Percentiles rank a stretch among this genome's conserved stretches.
Evolutionary conservation across 2,113 vertebrate genomes (phyloP).

Genomic region (Scatophagus argus): DNA sequence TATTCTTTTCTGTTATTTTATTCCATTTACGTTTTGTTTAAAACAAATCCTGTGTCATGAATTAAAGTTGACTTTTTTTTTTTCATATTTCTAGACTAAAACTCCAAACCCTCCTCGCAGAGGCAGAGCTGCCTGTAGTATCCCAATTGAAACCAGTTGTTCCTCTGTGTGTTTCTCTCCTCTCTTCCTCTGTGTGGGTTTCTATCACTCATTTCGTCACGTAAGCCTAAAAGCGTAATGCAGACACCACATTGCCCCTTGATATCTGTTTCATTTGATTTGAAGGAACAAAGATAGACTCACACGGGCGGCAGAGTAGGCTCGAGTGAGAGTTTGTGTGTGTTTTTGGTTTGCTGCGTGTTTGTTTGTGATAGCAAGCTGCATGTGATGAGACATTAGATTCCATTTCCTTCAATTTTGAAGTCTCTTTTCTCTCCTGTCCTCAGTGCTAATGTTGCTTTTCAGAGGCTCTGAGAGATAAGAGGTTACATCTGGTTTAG

Average conservation of each 20-base stretch:
- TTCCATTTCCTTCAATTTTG: slow-evolving; percentile 80
- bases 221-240: slow-evolving; percentile 54
- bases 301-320: slow-evolving; percentile 32
- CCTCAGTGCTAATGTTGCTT: slow-evolving; percentile 88
- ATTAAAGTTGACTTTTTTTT: slow-evolving; percentile 50
- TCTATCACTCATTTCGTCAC: slow-evolving; percentile 72
- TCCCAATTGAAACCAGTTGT: slow-evolving; percentile 76
- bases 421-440: slow-evolving; percentile 85
- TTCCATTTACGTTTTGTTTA: slow-evolving; percentile 55
- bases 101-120: slow-evolving; percentile 37
- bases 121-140: slow-evolving; percentile 24
- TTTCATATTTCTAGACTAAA: slow-evolving; percentile 40
- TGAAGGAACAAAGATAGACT: slow-evolving; percentile 50
- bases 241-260: slow-evolving; percentile 59
- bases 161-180: slow-evolving; percentile 33
- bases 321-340: slow-evolving; percentile 36
- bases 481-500: slow-evolving; percentile 96
- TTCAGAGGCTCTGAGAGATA: slow-evolving; percentile 89
- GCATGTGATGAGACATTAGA: slow-evolving; percentile 56
- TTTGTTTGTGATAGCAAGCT: slow-evolving; percentile 51
- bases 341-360: slow-evolving; percentile 50
- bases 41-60: slow-evolving; percentile 65
- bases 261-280: slow-evolving; percentile 72
- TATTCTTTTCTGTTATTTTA: slow-evolving; percentile 52
- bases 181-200: slow-evolving; percentile 41